Evolutionary conservation across 1,140 invertebrate genomes (phyloP), one percentile per base, ranked within the genome.

Genomic region (Apocrypta bakeri): DNA sequence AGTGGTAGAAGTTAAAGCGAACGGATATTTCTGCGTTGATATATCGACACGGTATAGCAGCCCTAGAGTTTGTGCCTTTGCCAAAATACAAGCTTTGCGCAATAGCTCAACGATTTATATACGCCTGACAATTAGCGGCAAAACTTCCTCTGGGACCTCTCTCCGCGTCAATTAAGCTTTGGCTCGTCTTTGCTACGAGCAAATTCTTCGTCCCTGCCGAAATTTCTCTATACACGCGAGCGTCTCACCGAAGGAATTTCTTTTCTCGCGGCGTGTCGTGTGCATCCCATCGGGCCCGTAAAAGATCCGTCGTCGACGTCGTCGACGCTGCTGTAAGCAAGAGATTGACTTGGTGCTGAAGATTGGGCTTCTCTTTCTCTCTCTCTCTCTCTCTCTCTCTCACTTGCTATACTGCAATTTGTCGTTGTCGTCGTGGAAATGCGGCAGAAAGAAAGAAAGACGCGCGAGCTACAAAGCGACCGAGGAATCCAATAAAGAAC

Each of bases 111-210:
- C 79, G 83, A 83, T 73, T 87, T 87, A 87, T 88, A 86, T 86
- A 85, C 84, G 86, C 85, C 86, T 88, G 87, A 88, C 87, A 88
- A 88, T 89, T 88, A 89, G 85, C 85, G 48, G 79, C 42, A n/a
- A n/a, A 48, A 17, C 42, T 17, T 69, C 40, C 73, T 72, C 80
- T 81, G 56, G 56, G 68, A 77, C 63, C 42, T 27, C 12, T 21
- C 71, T 24, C 27, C 27, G 64, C 69, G 33, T 63, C 79, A 81
- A 81, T 81, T 81, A 81, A 37, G n/a, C n/a, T n/a, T n/a, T n/a
- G n/a, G n/a, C n/a, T n/a, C n/a, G n/a, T n/a, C n/a, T n/a, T n/a
- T n/a, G n/a, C n/a, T n/a, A n/a, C n/a, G n/a, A n/a, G n/a, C 14
- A 21, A 24, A 6, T 4, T 33, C 61, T 64, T 64, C 61, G 73